phyloP scores from a whole-genome alignment of 1,140 invertebrate genomes.

The Phymastichus coffea region DNA sequence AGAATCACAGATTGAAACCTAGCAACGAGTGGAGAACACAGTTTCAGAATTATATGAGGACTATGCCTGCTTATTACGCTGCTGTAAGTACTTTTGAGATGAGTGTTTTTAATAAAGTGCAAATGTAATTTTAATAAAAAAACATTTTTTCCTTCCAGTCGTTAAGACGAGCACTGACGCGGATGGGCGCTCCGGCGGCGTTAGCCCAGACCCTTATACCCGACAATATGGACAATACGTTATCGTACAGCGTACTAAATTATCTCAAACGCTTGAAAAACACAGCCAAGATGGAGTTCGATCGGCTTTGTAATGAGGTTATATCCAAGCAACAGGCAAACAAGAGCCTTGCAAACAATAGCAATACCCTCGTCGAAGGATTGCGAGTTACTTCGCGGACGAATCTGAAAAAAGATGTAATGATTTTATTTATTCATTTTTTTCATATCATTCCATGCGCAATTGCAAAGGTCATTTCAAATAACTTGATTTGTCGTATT shows the following conservation, averaged over 20 bases:
- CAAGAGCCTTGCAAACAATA: slow-evolving; percentile 53
- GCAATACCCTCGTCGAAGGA: slow-evolving; percentile 62
- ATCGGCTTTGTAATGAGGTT: slow-evolving; percentile 80
- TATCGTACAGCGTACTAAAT: slow-evolving; percentile 91
- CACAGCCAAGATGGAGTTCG: slow-evolving; percentile 93
- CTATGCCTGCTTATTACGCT: slow-evolving; percentile 96
- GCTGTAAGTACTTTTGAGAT: slow-evolving; percentile 66
- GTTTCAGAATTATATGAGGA: slow-evolving; percentile 91
- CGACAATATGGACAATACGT: slow-evolving; percentile 87
- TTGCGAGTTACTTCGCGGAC: slow-evolving; percentile 71
- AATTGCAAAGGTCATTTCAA: too few species aligned
- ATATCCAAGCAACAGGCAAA: slow-evolving; percentile 62
- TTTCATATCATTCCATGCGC: too few species aligned
- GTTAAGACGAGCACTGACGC: slow-evolving; percentile 82
- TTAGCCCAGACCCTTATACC: slow-evolving; percentile 82
- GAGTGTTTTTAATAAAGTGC: background rate
- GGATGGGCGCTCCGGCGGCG: slow-evolving; percentile 85
- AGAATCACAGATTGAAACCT: slow-evolving; percentile 86
- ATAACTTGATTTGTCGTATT: too few species aligned
- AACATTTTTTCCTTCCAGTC: slow-evolving; percentile 62
- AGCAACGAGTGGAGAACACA: slow-evolving; percentile 85
- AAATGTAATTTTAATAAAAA: background rate
- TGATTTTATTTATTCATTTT: slow-evolving; percentile 41
- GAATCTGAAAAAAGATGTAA: slow-evolving; percentile 73
- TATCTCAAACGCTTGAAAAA: slow-evolving; percentile 95